Percentiles rank a stretch among this genome's conserved stretches.
phyloP scores from a whole-genome alignment of 2,797 vertebrate genomes.

The Holocentrus rufus region DNA sequence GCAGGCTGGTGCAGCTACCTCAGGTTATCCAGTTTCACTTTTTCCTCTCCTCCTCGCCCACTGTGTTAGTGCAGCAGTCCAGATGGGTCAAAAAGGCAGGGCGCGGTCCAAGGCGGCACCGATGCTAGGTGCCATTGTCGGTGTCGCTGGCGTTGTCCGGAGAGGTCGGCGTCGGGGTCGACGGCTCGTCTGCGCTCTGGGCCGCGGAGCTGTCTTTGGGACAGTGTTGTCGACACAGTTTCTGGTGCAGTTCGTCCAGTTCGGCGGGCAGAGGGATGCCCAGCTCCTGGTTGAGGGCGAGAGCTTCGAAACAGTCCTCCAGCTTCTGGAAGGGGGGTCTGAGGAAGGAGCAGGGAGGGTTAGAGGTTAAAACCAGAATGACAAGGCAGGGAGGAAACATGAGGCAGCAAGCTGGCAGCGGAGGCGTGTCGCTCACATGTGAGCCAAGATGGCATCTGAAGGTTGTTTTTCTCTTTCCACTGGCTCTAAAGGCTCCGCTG shows the following conservation, averaged over 20 bases:
- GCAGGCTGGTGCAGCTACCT: slow-evolving; percentile 56
- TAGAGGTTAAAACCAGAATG: slow-evolving; percentile 57
- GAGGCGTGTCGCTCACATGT: slow-evolving; percentile 36
- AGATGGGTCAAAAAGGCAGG: slow-evolving; percentile 28
- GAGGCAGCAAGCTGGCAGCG: slow-evolving; percentile 62
- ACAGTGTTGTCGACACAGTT: slow-evolving; percentile 84
- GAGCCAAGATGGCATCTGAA: slow-evolving; percentile 48
- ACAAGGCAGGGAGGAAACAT: slow-evolving; percentile 56
- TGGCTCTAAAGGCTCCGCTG: slow-evolving; percentile 1
- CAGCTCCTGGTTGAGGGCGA: slow-evolving; percentile 92
- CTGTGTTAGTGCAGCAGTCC: slow-evolving; percentile 68
- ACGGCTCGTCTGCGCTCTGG: slow-evolving; percentile 38
- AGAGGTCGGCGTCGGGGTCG: slow-evolving; percentile 70
- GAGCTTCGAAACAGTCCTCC: slow-evolving; percentile 93
- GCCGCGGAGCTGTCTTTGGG: slow-evolving; percentile 76
- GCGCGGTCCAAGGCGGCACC: background rate
- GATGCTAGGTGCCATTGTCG: slow-evolving; percentile 66
- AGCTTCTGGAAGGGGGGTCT: slow-evolving; percentile 95
- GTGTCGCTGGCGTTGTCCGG: slow-evolving; percentile 70
- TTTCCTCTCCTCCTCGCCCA: slow-evolving; percentile 44
- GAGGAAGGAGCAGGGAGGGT: slow-evolving; percentile 20
- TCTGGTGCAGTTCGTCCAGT: slow-evolving; percentile 93
- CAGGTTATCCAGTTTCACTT: slow-evolving; percentile 70
- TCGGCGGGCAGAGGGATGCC: slow-evolving; percentile 93
- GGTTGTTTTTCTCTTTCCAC: slow-evolving; percentile 16